phyloP scores from a whole-genome alignment of 2,797 vertebrate species.

The Salmo trutta region DNA sequence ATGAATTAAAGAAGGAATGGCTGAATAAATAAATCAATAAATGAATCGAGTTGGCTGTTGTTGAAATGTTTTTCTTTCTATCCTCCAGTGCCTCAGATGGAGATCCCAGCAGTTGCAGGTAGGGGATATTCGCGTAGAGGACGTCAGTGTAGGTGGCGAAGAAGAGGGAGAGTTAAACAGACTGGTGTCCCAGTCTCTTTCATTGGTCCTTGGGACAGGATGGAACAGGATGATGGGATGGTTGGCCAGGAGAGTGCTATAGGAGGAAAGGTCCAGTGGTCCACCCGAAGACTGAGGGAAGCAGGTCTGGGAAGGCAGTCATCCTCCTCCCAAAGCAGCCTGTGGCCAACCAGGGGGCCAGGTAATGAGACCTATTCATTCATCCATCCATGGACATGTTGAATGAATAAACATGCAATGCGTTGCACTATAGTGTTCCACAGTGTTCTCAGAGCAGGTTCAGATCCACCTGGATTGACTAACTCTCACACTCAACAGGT shows the following conservation, averaged over 20 bases:
- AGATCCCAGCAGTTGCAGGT: background rate
- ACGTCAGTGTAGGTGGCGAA: no score
- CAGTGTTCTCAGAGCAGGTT: no score
- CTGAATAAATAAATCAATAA: background rate
- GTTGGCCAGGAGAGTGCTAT: constrained; percentile 1
- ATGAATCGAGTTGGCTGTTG: background rate
- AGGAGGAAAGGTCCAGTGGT: background rate
- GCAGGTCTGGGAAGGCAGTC: background rate
- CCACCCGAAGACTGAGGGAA: background rate
- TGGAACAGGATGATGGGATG: no score
- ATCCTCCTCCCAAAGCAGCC: background rate
- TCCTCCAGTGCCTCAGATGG: background rate
- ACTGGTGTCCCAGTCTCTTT: no score
- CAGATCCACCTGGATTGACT: background rate
- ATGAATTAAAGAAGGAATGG: background rate
- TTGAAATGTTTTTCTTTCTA: background rate
- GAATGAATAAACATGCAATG: no score
- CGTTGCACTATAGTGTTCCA: no score
- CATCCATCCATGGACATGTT: background rate
- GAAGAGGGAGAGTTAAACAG: background rate
- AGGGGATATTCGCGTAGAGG: no score
- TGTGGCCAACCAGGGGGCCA: background rate
- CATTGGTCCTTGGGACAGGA: no score
- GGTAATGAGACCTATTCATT: background rate
- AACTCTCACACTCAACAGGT: constrained; percentile 5